Conservation (phyloP, 2,113 vertebrate species). For the Ursus arctos region DNA sequence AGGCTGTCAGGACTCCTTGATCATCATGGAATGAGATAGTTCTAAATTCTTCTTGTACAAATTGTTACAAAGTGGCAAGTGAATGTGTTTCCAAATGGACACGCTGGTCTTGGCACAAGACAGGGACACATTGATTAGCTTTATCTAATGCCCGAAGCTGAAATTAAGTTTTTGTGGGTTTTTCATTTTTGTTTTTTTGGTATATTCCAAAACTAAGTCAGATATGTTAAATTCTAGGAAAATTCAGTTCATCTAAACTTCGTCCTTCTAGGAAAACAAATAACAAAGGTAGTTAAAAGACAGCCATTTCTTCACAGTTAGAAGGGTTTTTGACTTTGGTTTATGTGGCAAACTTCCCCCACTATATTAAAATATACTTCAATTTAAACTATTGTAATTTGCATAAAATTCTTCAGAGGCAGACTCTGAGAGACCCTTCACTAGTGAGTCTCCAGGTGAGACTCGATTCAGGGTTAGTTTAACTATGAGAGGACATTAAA, state of each 20-base stretch:
- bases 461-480: constrained; percentile 45
- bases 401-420: constrained; percentile 16
- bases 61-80: neutral
- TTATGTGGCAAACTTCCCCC: neutral
- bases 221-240: neutral
- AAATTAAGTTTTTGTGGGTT: neutral
- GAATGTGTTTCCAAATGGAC: neutral
- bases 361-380: constrained; percentile 11
- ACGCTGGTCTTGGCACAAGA: neutral
- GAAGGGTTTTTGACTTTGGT: neutral
- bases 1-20: neutral
- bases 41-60: neutral
- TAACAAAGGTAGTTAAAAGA: neutral
- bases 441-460: neutral
- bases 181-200: neutral
- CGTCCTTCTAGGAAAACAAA: neutral
- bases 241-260: neutral
- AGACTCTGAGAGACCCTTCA: neutral
- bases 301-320: neutral
- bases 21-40: neutral
- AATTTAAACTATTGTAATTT: constrained; percentile 30
- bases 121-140: neutral
- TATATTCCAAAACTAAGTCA: neutral
- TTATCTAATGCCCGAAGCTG: neutral
- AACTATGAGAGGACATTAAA: neutral